Conservation (phyloP, 2,888 invertebrate genomes). For the Opisthograptis luteolata region DNA sequence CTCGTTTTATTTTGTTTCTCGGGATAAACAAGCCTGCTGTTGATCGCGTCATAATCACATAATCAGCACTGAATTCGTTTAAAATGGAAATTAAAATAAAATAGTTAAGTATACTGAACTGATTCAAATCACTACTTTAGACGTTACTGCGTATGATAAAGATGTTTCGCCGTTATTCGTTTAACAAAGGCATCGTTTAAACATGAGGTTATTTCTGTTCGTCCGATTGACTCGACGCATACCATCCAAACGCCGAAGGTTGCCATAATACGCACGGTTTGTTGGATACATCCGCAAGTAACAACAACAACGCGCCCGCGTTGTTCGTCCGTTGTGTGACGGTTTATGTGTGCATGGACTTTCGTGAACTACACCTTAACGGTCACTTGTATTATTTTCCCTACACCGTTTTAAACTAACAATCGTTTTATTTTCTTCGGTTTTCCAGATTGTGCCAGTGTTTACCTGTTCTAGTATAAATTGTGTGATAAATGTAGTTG, state of each 20-base stretch:
- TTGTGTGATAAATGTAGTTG: no score
- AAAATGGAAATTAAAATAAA: no score
- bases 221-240: conserved; percentile 29
- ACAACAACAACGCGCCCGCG: conserved; percentile 8
- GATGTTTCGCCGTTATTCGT: no score
- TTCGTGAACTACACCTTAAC: conserved; percentile 26
- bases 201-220: conserved; percentile 16
- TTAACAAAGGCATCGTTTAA: no score
- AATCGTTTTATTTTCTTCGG: conserved; percentile 1
- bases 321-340: conserved; percentile 2
- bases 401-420: conserved; percentile 41
- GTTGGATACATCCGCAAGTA: conserved; percentile 36
- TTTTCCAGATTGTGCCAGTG: neutral
- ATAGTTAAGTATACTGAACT: no score
- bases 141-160: no score
- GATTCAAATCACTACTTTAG: no score
- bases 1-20: no score
- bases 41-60: no score
- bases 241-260: conserved; percentile 8
- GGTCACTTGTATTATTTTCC: conserved; percentile 34
- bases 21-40: no score
- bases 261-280: conserved; percentile 46
- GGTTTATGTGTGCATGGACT: conserved; percentile 44
- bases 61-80: no score
- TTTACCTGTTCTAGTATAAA: neutral